Conservation (phyloP, 2,797 vertebrate species). For the Alauda arvensis region DNA sequence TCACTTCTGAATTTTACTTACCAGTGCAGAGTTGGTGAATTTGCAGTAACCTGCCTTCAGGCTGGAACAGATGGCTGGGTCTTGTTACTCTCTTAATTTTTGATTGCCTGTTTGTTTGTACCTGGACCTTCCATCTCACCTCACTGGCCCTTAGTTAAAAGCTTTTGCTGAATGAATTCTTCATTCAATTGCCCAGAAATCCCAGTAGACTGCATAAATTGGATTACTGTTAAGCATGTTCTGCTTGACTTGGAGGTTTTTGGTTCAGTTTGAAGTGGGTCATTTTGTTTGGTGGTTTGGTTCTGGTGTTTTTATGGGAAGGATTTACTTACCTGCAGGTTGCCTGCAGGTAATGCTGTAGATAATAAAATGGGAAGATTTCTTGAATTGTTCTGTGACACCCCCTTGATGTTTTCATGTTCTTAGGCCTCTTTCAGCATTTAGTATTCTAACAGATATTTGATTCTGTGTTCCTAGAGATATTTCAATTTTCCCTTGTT, state of each 20-base stretch:
- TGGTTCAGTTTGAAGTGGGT: neutral
- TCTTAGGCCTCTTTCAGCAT: neutral
- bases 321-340: neutral
- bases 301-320: neutral
- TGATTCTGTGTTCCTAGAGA: neutral
- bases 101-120: neutral
- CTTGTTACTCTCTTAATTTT: neutral
- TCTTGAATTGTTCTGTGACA: neutral
- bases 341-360: neutral
- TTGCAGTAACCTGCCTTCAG: neutral
- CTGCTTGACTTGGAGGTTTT: neutral
- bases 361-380: neutral
- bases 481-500: neutral
- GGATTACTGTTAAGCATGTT: neutral
- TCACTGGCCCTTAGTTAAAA: neutral
- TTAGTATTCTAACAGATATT: neutral
- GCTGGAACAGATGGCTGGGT: neutral
- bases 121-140: neutral
- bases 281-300: neutral
- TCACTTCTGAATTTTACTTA: neutral
- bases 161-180: neutral
- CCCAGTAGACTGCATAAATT: neutral
- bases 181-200: neutral
- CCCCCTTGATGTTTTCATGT: neutral
- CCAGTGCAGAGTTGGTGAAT: neutral